Evolutionary conservation across 2,113 vertebrate species (phyloP).

Genomic region (Apteryx owenii): DNA sequence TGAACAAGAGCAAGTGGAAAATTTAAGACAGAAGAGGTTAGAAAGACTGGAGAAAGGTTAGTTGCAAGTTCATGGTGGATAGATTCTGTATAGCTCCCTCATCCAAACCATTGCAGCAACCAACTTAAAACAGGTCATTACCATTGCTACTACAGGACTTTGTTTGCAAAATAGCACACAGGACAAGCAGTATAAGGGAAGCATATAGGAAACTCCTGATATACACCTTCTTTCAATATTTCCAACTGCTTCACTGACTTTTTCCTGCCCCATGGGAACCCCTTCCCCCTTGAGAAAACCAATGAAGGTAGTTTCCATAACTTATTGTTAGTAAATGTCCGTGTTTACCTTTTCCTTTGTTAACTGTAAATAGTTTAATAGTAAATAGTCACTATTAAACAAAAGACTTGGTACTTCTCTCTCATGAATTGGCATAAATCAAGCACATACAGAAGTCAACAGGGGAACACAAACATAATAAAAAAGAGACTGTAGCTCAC

Average conservation of each 20-base stretch:
- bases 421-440: not conserved
- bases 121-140: not conserved
- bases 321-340: not conserved
- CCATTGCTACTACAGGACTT: not conserved
- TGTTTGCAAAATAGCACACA: not conserved
- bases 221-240: not conserved
- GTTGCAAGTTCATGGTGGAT: not conserved
- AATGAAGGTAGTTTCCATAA: not conserved
- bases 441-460: not conserved
- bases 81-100: not conserved
- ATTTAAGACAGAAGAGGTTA: not conserved
- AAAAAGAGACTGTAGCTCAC: not conserved
- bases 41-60: not conserved
- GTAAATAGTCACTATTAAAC: not conserved
- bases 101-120: not conserved
- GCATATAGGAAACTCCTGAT: not conserved
- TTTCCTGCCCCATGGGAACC: not conserved
- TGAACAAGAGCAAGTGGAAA: not conserved
- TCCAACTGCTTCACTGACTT: not conserved
- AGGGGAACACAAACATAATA: not conserved
- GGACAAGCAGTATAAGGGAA: not conserved
- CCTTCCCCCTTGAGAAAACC: not conserved
- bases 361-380: not conserved
- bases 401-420: not conserved
- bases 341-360: not conserved